Evolutionary conservation across 2,797 vertebrate genomes (phyloP), one percentile per base, ranked within the genome.

Genomic region (Nannoperca australis): DNA sequence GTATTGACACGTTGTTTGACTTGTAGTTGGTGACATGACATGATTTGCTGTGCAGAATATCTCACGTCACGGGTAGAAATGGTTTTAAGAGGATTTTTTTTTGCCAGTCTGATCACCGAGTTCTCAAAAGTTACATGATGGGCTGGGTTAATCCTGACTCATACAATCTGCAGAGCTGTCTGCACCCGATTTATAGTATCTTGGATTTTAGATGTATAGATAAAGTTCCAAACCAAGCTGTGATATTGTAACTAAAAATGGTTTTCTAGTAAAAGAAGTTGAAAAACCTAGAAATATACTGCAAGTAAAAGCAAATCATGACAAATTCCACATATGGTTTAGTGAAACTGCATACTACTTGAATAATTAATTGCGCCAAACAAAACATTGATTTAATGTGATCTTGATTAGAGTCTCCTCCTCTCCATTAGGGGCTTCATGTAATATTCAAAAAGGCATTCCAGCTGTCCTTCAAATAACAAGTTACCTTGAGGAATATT

Each of bases 381-480:
- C 60, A 59, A 56, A 87, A 76, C n/a, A 44, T 47, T 42, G 49
- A 55, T 68, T 76, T 50, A 73, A 73, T 70, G 30, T 78, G 64
- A 74, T 79, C 20, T 55, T 59, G 54, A 85, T 85, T 49, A 72
- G 61, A 45, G 45, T 30, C 54, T 56, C 42, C 17, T 81, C 45
- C 59, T 77, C 45, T 73, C 61, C 65, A 81, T 76, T 68, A 54
- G 56, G 20, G 0, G 2, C 42, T 74, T 78, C 66, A 83, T 88
- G 24, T 70, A 85, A 85, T 81, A 89, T 85, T 78, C 38, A 83
- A 60, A 65, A 54, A 64, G 14, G 34, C 42, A 75, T 68, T 56
- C 75, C 22, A 74, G 67, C 61, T 83, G 76, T 78, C 60, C 66
- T 70, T 78, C 38, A 27, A 53, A 64, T 53, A 58, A 38, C 1